Base-by-base conservation (phyloP, 1,140 invertebrate genomes). In the Eueides isabella region DNA sequence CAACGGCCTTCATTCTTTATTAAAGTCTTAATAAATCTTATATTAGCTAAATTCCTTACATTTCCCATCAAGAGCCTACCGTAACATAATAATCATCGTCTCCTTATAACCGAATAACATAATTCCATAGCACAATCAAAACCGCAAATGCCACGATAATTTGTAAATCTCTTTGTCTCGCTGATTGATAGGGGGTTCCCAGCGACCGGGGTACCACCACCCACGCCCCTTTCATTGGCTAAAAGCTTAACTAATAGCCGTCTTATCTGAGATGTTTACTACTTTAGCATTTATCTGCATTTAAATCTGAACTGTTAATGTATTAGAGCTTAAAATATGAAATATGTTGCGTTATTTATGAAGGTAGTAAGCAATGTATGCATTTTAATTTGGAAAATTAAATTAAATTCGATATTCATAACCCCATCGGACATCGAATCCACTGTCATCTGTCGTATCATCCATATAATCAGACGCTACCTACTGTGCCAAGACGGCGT, bases 231-330 rank as follows among this genome's bases (percentile, higher is more conserved):
- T 26, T 69, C 48, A 69, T 69, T 69, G 29, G 44, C 67, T 69
- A 61, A 69, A 69, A 69, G 44, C 44, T 69, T 31, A 69, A 61
- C 30, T 61, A 69, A 61, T 69, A 61, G 67, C 44, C n/a, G 48
- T 69, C 48, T 69, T 69, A 69, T 69, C 30, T 61, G 30, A 55
- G 38, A 41, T 67, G 66, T 67, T 67, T 67, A 67, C 41, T 55
- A 30, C 23, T 67, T 67, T 67, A 26, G 29, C 11, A 28, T 48
- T 55, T 67, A 55, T 48, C 66, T 67, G 41, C 66, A 67, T 33
- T 55, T 55, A 19, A 67, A 48, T 31, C 38, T 48, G 28, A 19
- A 55, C 4, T 55, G 48, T 26, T 55, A 55, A 55, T 55, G 48
- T 55, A 55, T 55, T 55, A 55, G 19, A 55, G 48, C 23, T 55